phyloP scores from a whole-genome alignment of 2,888 invertebrate genomes.

The Synanthedon tipuliformis region DNA sequence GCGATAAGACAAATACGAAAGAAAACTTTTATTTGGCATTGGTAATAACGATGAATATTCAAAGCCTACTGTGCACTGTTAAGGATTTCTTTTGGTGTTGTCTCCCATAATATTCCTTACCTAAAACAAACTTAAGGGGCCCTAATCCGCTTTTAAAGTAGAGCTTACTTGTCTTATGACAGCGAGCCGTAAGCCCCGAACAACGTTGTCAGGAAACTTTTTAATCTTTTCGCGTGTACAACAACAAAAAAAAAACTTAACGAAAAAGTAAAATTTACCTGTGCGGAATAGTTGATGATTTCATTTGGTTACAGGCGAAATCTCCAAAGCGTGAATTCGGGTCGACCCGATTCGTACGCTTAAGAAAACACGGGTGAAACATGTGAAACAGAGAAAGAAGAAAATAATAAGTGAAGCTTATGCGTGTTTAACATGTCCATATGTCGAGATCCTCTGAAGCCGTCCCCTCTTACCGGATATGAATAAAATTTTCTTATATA shows the following conservation, averaged over 20 bases:
- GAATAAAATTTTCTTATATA: constrained; percentile 62
- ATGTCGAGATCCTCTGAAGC: constrained; percentile 48
- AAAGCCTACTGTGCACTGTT: constrained; percentile 27
- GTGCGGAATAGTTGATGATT: background rate
- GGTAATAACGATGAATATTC: constrained; percentile 39
- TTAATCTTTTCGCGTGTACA: constrained; percentile 45
- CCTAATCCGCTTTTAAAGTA: constrained; percentile 62
- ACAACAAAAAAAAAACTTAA: constrained; percentile 2
- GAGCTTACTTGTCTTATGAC: constrained; percentile 61
- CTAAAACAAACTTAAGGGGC: constrained; percentile 58
- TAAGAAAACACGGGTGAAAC: constrained; percentile 6
- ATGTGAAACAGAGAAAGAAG: constrained; percentile 13
- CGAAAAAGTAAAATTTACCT: background rate
- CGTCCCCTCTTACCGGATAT: constrained; percentile 49
- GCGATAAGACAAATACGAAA: constrained; percentile 6
- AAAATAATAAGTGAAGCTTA: constrained; percentile 43
- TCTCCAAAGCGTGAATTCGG: constrained; percentile 4
- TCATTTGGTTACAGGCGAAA: background rate
- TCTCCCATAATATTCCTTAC: constrained; percentile 54
- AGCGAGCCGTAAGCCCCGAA: constrained; percentile 47
- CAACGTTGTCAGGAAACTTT: constrained; percentile 49
- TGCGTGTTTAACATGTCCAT: constrained; percentile 42
- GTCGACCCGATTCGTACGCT: constrained; percentile 6
- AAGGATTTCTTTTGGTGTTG: constrained; percentile 39
- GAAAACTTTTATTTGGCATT: constrained; percentile 30